Conservation (phyloP, 2,797 vertebrate genomes). For the Eremophila alpestris region DNA sequence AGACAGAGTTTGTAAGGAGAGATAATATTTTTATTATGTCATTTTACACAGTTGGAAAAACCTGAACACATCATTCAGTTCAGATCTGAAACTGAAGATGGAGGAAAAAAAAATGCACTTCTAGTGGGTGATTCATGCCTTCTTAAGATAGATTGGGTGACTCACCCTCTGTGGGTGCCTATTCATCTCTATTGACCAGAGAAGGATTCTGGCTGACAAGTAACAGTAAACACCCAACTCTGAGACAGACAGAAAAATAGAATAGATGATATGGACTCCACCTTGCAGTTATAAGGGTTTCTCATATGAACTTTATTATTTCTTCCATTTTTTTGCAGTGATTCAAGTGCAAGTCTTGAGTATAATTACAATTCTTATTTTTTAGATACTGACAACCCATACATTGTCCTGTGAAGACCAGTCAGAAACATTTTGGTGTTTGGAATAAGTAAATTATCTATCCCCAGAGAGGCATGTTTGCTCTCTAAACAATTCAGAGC, state of each 20-base stretch:
- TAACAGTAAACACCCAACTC: not conserved
- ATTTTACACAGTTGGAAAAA: not conserved
- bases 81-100: slow-evolving; percentile 2
- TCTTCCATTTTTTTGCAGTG: not conserved
- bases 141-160: slow-evolving; percentile 13
- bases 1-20: not conserved
- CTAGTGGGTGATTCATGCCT: slow-evolving; percentile 33
- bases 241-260: not conserved
- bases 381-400: not conserved
- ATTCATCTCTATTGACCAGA: slow-evolving; percentile 38
- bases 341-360: not conserved
- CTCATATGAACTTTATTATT: not conserved
- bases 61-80: not conserved
- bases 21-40: not conserved
- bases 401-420: not conserved
- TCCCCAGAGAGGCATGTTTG: not conserved
- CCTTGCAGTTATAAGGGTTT: not conserved
- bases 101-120: slow-evolving; percentile 3
- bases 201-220: slow-evolving; percentile 9
- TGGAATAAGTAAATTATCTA: not conserved
- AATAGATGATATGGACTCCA: not conserved
- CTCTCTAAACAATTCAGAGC: not conserved
- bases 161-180: slow-evolving; percentile 23
- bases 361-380: not conserved
- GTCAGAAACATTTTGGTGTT: not conserved